Evolutionary conservation across 2,797 vertebrate genomes (phyloP).

Genomic region (Melanotaenia pygmaea): DNA sequence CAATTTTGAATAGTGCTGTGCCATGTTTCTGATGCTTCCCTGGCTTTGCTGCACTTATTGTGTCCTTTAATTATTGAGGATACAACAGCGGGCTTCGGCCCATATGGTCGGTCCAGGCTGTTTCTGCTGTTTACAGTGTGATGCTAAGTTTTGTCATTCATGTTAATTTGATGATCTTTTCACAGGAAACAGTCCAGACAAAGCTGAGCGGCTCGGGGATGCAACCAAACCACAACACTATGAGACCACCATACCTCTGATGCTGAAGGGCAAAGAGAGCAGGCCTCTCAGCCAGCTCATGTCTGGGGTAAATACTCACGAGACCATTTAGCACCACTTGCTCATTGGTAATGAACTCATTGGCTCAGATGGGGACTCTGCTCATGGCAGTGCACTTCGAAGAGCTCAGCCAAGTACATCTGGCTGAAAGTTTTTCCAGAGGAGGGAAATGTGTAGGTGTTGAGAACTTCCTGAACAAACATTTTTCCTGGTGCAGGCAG

Average conservation of each 20-base stretch:
- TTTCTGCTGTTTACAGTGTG: slow-evolving; percentile 21
- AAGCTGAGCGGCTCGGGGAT: slow-evolving; percentile 31
- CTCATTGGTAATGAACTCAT: slow-evolving; percentile 35
- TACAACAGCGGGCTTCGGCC: slow-evolving; percentile 21
- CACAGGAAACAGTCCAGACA: slow-evolving; percentile 66
- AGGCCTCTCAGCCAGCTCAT: slow-evolving; percentile 74
- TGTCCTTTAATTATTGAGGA: slow-evolving; percentile 45
- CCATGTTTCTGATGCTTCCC: slow-evolving; percentile 23
- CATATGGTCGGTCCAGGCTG: slow-evolving; percentile 9
- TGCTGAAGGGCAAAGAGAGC: slow-evolving; percentile 71
- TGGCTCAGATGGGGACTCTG: slow-evolving; percentile 15
- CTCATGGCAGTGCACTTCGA: slow-evolving; percentile 28
- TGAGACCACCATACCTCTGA: slow-evolving; percentile 76
- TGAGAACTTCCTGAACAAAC: slow-evolving; percentile 52
- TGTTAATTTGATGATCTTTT: slow-evolving; percentile 50
- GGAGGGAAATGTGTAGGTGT: slow-evolving; percentile 63
- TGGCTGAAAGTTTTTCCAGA: slow-evolving; percentile 57
- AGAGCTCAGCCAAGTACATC: slow-evolving; percentile 36
- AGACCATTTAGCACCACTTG: slow-evolving; percentile 25
- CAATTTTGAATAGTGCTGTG: slow-evolving; percentile 32
- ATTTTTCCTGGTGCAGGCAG: slow-evolving; percentile 54
- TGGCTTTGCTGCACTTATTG: slow-evolving; percentile 26
- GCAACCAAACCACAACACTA: slow-evolving; percentile 51
- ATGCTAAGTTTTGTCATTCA: slow-evolving; percentile 11
- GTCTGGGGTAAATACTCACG: slow-evolving; percentile 74